Conservation (phyloP, 1,140 invertebrate species). For the Cotesia vestalis region DNA sequence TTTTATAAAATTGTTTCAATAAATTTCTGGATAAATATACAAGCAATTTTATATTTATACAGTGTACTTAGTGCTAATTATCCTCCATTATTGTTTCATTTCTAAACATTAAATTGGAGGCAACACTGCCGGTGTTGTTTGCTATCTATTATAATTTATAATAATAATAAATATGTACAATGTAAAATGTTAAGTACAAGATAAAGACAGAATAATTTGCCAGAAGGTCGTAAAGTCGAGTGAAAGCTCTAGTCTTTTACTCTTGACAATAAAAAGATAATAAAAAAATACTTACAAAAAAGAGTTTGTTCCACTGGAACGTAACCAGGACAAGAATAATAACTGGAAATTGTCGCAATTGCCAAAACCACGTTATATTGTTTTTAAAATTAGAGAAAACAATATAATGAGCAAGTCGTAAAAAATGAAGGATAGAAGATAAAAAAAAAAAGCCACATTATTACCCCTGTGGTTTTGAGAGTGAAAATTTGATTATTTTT, state of each 20-base stretch:
- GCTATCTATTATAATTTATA: neutral
- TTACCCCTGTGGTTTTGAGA: constrained; percentile 5
- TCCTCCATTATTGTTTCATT: too few species aligned
- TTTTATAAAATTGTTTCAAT: too few species aligned
- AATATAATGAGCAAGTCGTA: neutral
- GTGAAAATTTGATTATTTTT: constrained; percentile 1
- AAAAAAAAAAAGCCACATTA: neutral
- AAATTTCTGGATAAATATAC: too few species aligned
- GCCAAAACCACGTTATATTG: constrained; percentile 8
- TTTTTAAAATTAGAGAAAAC: neutral
- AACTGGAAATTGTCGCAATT: constrained; percentile 9
- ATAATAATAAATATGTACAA: constrained; percentile 16
- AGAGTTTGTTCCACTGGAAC: constrained; percentile 10
- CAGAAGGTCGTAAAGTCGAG: constrained; percentile 26
- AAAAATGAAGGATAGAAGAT: neutral
- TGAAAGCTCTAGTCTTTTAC: constrained; percentile 20
- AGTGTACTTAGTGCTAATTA: too few species aligned
- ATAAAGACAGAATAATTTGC: constrained; percentile 17
- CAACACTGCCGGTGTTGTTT: neutral
- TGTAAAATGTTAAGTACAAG: neutral
- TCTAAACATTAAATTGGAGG: too few species aligned
- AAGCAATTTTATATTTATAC: too few species aligned
- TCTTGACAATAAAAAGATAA: constrained; percentile 22
- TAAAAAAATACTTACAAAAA: neutral
- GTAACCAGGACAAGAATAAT: neutral